Evolutionary conservation across 2,888 invertebrate species (phyloP).

Genomic region (Eulithis prunata): DNA sequence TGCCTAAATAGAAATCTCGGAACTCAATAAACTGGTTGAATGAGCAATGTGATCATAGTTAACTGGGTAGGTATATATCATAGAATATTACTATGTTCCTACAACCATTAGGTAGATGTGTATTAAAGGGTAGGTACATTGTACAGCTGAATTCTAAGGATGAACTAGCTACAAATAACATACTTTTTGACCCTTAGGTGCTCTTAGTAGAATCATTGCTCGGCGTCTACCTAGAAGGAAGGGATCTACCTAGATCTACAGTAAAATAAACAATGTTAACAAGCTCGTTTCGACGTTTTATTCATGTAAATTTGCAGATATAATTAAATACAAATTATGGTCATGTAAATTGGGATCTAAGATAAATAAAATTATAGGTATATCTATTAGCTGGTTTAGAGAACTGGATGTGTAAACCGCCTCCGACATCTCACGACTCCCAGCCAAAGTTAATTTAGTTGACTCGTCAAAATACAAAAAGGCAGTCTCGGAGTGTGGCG

Average conservation of each 20-base stretch:
- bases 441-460: conserved; percentile 75
- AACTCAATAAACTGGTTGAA: too few species aligned
- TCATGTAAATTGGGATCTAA: conserved; percentile 82
- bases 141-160: too few species aligned
- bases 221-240: too few species aligned
- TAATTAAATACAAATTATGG: conserved; percentile 83
- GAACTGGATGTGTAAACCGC: conserved; percentile 63
- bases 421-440: conserved; percentile 61
- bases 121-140: too few species aligned
- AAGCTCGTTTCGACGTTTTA: conserved; percentile 83
- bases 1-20: too few species aligned
- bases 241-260: conserved; percentile 1
- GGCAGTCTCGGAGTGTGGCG: conserved; percentile 84
- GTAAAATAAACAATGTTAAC: conserved; percentile 59
- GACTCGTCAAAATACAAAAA: conserved; percentile 80
- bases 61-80: too few species aligned
- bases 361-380: conserved; percentile 66
- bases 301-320: conserved; percentile 85
- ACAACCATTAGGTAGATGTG: too few species aligned
- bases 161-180: too few species aligned
- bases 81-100: too few species aligned
- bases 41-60: too few species aligned
- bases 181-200: too few species aligned
- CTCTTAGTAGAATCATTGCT: too few species aligned
- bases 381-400: conserved; percentile 71